Percentiles rank a stretch among this genome's conserved stretches.
Evolutionary conservation across 1,140 invertebrate species (phyloP).

Genomic region (Dendroctonus ponderosae): DNA sequence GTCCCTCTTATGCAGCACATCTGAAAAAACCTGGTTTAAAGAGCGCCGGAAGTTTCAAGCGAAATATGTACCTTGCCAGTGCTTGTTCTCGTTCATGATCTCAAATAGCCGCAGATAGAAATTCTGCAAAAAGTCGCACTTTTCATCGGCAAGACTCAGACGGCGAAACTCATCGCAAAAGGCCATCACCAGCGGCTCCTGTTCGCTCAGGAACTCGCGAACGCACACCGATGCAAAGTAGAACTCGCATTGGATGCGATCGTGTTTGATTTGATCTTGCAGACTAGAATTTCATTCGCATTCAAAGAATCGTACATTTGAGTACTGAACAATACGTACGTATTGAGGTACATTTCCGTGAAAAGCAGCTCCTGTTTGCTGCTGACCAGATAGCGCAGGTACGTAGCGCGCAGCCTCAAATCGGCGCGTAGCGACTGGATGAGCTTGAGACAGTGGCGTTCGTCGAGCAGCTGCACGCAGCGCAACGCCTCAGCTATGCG

Average conservation of each 20-base stretch:
- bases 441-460: constrained; percentile 72
- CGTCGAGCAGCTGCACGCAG: constrained; percentile 74
- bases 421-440: constrained; percentile 79
- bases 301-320: not conserved
- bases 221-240: constrained; percentile 81
- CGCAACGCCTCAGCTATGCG: constrained; percentile 80
- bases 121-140: constrained; percentile 69
- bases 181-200: constrained; percentile 62
- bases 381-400: constrained; percentile 81
- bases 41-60: not conserved
- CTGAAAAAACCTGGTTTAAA: constrained; percentile 19
- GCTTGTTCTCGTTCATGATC: constrained; percentile 65
- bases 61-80: constrained; percentile 64
- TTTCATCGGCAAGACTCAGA: constrained; percentile 77
- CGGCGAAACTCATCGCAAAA: constrained; percentile 79
- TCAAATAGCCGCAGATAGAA: constrained; percentile 62
- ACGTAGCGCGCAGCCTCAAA: constrained; percentile 74
- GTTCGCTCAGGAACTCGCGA: constrained; percentile 72
- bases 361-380: constrained; percentile 79
- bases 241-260: constrained; percentile 72
- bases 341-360: constrained; percentile 76
- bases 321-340: constrained; percentile 50
- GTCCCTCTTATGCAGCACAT: constrained; percentile 34
- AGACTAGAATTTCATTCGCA: constrained; percentile 50
- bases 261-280: constrained; percentile 64